Evolutionary conservation across 2,888 invertebrate genomes (phyloP).

Genomic region (Escarpia spicata): DNA sequence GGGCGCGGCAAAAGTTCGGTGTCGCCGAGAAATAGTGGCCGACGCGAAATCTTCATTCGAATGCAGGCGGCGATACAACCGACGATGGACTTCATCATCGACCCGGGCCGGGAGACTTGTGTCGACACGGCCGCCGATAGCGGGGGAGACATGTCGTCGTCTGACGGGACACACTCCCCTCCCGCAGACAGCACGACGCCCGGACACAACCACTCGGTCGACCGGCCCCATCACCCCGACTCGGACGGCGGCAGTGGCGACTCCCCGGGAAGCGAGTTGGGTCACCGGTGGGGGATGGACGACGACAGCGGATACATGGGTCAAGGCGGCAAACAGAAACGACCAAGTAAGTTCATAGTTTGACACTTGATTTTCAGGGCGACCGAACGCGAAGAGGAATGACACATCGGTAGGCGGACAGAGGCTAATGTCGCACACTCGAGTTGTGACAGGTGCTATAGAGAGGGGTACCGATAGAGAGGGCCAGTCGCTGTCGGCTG

Average conservation of each 20-base stretch:
- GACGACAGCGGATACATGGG: neutral
- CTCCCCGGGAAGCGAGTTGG: neutral
- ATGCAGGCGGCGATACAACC: slow-evolving; percentile 3
- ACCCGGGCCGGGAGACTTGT: neutral
- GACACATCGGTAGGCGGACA: neutral
- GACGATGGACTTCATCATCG: neutral
- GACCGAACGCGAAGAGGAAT: neutral
- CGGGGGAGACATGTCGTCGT: neutral
- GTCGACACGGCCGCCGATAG: neutral
- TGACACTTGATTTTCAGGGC: neutral
- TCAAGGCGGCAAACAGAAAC: neutral
- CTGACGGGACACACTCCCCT: neutral
- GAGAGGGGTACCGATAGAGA: neutral
- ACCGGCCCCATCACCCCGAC: neutral
- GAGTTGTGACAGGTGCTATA: neutral
- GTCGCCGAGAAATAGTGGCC: neutral
- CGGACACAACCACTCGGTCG: neutral
- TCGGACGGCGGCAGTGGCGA: neutral
- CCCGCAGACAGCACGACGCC: neutral
- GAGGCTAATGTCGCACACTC: neutral
- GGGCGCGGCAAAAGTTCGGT: neutral
- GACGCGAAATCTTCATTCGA: neutral
- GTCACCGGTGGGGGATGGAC: neutral
- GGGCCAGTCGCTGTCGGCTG: neutral
- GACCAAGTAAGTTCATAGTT: neutral